Evolutionary conservation across 2,888 invertebrate genomes (phyloP).

Genomic region (Fragum whitleyi): DNA sequence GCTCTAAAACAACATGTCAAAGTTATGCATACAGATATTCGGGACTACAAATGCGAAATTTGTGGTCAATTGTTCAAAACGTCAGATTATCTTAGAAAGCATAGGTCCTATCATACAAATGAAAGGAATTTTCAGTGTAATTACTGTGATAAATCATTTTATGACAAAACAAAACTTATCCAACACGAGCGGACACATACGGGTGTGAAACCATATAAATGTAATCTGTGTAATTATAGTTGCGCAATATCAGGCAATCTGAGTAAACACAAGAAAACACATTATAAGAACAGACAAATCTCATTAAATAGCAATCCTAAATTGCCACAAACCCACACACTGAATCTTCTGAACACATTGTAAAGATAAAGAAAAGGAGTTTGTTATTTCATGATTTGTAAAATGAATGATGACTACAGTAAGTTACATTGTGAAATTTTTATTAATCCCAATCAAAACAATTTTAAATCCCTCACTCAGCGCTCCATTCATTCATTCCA

Average conservation of each 20-base stretch:
- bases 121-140: slow-evolving; percentile 43
- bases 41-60: slow-evolving; percentile 34
- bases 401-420: too few relatives aligned
- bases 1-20: slow-evolving; percentile 46
- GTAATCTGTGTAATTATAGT: slow-evolving; percentile 49
- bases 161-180: slow-evolving; percentile 46
- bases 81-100: slow-evolving; percentile 44
- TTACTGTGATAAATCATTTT: slow-evolving; percentile 52
- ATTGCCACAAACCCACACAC: too few relatives aligned
- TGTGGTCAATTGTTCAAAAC: slow-evolving; percentile 55
- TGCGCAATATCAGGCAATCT: slow-evolving; percentile 56
- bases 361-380: too few relatives aligned
- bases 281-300: background rate
- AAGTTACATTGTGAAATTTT: too few relatives aligned
- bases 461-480: too few relatives aligned
- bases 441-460: too few relatives aligned
- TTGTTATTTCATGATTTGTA: too few relatives aligned
- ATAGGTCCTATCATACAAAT: slow-evolving; percentile 35
- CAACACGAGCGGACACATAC: slow-evolving; percentile 52
- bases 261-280: slow-evolving; percentile 52
- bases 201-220: slow-evolving; percentile 51
- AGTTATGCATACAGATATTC: slow-evolving; percentile 44
- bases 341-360: too few relatives aligned
- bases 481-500: too few relatives aligned
- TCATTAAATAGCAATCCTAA: background rate